Percentiles rank a stretch among this genome's conserved stretches.
Conservation (phyloP, 2,888 invertebrate genomes). For the Teinopalpus imperialis region DNA sequence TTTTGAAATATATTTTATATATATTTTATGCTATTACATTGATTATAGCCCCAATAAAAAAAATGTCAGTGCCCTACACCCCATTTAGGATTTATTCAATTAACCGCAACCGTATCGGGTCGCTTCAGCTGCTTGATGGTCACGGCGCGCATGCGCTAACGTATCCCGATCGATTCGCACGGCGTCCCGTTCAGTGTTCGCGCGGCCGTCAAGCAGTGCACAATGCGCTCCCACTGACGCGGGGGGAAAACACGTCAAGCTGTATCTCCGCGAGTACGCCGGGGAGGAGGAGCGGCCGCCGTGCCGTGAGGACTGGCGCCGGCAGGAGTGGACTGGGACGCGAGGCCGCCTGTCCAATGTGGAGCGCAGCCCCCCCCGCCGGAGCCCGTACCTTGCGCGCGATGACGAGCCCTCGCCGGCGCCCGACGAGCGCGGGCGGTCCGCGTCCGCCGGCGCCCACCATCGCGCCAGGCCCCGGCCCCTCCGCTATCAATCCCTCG, state of each 20-base stretch:
- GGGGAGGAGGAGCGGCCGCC: constrained; percentile 80
- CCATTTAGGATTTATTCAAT: constrained; percentile 23
- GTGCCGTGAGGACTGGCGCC: constrained; percentile 78
- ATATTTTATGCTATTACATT: too few species aligned
- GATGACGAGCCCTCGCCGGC: constrained; percentile 91
- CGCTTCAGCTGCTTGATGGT: constrained; percentile 56
- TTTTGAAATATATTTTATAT: too few species aligned
- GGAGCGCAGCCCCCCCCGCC: constrained; percentile 94
- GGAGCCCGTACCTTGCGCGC: constrained; percentile 88
- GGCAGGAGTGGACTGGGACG: constrained; percentile 73
- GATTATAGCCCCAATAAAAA: too few species aligned
- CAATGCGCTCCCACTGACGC: constrained; percentile 70
- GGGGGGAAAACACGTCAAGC: constrained; percentile 74
- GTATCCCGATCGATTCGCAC: constrained; percentile 63
- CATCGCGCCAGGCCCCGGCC: constrained; percentile 91
- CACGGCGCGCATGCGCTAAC: constrained; percentile 47
- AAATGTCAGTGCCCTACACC: constrained; percentile 20
- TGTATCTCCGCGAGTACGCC: constrained; percentile 81
- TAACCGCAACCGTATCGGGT: constrained; percentile 22
- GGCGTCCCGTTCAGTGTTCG: constrained; percentile 67
- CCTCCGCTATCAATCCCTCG: constrained; percentile 87
- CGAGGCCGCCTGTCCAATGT: constrained; percentile 90
- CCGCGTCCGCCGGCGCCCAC: constrained; percentile 85
- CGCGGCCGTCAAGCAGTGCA: constrained; percentile 75
- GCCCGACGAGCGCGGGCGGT: constrained; percentile 92